phyloP scores from a whole-genome alignment of 1,140 invertebrate species.

The Rhagoletis pomonella region DNA sequence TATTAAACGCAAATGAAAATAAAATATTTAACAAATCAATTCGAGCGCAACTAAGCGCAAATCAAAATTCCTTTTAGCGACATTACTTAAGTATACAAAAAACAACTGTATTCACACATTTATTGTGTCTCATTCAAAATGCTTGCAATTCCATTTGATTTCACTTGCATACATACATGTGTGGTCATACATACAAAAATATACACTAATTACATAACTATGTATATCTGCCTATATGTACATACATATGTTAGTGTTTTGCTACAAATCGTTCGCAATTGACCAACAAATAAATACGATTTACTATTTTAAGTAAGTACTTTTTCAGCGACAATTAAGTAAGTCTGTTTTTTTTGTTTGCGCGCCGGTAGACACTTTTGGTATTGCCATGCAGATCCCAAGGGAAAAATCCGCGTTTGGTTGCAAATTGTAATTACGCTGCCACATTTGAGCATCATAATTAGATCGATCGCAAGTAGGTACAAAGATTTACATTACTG shows the following conservation, averaged over 20 bases:
- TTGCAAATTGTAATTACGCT: slow-evolving; percentile 37
- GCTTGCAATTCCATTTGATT: background rate
- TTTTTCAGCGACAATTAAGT: slow-evolving; percentile 22
- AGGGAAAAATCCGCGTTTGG: slow-evolving; percentile 20
- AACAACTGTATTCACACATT: slow-evolving; percentile 44
- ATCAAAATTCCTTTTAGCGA: background rate
- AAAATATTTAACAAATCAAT: slow-evolving; percentile 7
- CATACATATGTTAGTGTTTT: background rate
- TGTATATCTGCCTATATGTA: too few relatives aligned
- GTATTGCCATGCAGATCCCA: slow-evolving; percentile 39
- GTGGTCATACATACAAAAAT: too few relatives aligned
- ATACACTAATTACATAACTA: too few relatives aligned
- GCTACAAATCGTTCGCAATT: background rate
- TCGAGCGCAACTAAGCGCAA: background rate
- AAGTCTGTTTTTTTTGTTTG: too few relatives aligned
- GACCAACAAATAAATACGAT: background rate
- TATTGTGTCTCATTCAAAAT: slow-evolving; percentile 5
- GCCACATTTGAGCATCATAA: slow-evolving; percentile 14
- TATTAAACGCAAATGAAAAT: slow-evolving; percentile 17
- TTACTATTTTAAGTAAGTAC: background rate
- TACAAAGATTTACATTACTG: slow-evolving; percentile 14
- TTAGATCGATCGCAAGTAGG: background rate
- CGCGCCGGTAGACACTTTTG: slow-evolving; percentile 16
- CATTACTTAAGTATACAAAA: background rate
- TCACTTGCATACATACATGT: too few relatives aligned